Conservation (phyloP, 2,888 invertebrate genomes). For the Philereme vetulata region DNA sequence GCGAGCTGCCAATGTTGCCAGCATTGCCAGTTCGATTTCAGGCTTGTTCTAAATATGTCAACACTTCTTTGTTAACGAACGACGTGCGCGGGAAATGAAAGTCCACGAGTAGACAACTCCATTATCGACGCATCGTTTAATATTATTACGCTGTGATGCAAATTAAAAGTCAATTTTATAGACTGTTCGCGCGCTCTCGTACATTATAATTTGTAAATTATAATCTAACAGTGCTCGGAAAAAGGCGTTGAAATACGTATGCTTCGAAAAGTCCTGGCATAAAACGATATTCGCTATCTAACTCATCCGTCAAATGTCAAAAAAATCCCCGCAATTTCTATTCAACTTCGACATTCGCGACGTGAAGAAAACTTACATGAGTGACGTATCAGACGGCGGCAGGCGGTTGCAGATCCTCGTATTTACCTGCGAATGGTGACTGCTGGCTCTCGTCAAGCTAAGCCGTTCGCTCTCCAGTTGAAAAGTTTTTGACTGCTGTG, state of each 20-base stretch:
- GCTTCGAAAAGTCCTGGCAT: too few species aligned
- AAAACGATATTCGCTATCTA: background rate
- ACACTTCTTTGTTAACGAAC: slow-evolving; percentile 80
- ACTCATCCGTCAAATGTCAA: slow-evolving; percentile 18
- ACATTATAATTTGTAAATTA: too few species aligned
- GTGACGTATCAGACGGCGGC: slow-evolving; percentile 72
- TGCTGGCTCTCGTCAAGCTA: slow-evolving; percentile 66
- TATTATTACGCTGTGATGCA: slow-evolving; percentile 55
- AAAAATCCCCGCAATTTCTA: slow-evolving; percentile 46
- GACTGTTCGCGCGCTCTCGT: background rate
- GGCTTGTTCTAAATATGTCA: slow-evolving; percentile 84
- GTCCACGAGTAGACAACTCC: slow-evolving; percentile 72
- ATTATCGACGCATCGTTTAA: slow-evolving; percentile 74
- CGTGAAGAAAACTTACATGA: slow-evolving; percentile 72
- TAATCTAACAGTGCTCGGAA: too few species aligned
- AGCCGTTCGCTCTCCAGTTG: slow-evolving; percentile 61
- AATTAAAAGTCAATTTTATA: slow-evolving; percentile 50
- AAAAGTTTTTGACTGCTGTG: slow-evolving; percentile 70
- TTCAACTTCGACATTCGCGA: slow-evolving; percentile 58
- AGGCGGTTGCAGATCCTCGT: slow-evolving; percentile 59
- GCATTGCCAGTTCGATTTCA: slow-evolving; percentile 75
- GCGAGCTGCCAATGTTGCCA: slow-evolving; percentile 46
- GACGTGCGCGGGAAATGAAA: slow-evolving; percentile 81
- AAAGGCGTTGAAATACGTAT: too few species aligned
- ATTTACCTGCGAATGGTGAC: slow-evolving; percentile 62